Conservation (phyloP, 2,113 vertebrate genomes). For the Sinosuthora webbiana region DNA sequence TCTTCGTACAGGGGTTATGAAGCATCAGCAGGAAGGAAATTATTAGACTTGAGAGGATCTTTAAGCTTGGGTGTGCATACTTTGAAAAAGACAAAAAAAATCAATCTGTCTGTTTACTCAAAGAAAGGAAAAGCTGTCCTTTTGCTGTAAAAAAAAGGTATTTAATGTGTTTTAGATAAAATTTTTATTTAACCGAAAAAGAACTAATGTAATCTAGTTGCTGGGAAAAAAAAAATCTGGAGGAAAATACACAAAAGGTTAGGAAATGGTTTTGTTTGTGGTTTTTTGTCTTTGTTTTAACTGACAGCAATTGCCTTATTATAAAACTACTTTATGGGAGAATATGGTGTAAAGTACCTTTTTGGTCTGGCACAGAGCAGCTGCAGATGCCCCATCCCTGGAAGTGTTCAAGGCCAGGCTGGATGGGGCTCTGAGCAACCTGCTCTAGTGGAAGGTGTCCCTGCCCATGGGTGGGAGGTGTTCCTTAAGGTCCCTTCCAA, state of each 20-base stretch:
- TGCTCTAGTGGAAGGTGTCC: neutral
- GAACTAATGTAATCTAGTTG: neutral
- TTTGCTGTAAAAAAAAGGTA: neutral
- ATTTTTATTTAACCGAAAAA: neutral
- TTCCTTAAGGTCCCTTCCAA: neutral
- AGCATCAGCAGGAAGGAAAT: neutral
- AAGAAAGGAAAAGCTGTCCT: neutral
- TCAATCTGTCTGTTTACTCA: neutral
- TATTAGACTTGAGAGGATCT: neutral
- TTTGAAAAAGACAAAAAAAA: neutral
- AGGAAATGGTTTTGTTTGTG: neutral
- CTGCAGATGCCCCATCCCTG: neutral
- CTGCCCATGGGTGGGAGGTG: neutral
- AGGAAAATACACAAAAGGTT: neutral
- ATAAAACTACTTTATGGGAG: neutral
- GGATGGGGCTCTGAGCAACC: neutral
- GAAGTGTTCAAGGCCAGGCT: neutral
- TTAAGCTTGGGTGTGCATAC: neutral
- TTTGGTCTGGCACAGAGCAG: neutral
- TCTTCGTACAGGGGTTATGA: neutral
- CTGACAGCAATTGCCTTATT: neutral
- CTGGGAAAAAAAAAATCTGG: neutral
- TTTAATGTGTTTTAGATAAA: neutral
- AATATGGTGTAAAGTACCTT: neutral
- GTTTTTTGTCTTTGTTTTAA: neutral